Percentiles rank a stretch among this genome's conserved stretches.
phyloP scores from a whole-genome alignment of 2,113 vertebrate genomes.

The Sarotherodon lohbergeri region DNA sequence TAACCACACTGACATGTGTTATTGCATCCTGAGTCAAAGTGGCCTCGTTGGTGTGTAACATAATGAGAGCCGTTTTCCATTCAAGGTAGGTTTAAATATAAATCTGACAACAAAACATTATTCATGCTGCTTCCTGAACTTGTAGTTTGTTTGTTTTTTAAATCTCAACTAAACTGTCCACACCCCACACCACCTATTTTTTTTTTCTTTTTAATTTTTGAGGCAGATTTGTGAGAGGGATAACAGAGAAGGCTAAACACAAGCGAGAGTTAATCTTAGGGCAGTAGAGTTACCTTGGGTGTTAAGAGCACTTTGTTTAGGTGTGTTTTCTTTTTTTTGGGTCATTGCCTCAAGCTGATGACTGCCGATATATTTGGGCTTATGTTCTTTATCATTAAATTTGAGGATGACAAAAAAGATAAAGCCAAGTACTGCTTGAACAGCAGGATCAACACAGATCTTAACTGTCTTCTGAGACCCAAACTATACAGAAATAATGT shows the following conservation, averaged over 20 bases:
- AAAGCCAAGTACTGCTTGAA: background rate
- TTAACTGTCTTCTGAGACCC: background rate
- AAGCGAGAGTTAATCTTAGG: constrained; percentile 47
- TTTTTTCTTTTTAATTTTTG: constrained; percentile 28
- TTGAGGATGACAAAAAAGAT: background rate
- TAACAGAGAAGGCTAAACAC: constrained; percentile 41
- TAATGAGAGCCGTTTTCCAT: background rate
- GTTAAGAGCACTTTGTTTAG: background rate
- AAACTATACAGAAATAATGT: background rate
- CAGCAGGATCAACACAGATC: background rate
- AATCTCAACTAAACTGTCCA: constrained; percentile 17
- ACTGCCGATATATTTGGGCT: background rate
- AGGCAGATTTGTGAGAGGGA: constrained; percentile 42
- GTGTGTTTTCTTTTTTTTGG: background rate
- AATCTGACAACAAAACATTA: background rate
- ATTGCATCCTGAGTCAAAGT: background rate
- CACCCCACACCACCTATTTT: constrained; percentile 11
- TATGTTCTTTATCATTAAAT: background rate
- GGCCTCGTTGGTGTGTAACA: background rate
- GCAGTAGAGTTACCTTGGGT: constrained; percentile 29
- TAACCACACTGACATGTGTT: background rate
- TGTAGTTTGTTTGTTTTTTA: background rate
- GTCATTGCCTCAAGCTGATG: background rate
- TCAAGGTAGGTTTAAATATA: background rate
- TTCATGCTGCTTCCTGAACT: constrained; percentile 10